Evolutionary conservation across 2,797 vertebrate species (phyloP).

Genomic region (Eulemur albifrons): DNA sequence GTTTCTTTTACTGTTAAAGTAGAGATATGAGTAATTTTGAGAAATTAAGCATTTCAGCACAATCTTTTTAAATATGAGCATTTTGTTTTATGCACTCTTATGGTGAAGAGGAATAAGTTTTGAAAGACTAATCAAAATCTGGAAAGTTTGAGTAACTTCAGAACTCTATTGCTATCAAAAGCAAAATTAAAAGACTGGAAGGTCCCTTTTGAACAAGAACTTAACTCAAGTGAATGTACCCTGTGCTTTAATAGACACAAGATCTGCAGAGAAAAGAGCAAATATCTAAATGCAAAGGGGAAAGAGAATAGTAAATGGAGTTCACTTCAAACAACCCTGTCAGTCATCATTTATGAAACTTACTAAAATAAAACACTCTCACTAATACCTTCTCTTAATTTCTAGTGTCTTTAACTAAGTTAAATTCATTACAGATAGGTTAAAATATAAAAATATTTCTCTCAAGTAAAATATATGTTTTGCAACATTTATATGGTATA

Average conservation of each 20-base stretch:
- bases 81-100: neutral
- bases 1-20: neutral
- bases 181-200: neutral
- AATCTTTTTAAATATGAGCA: neutral
- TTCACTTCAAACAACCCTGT: neutral
- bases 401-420: constrained; percentile 10
- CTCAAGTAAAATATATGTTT: neutral
- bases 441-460: neutral
- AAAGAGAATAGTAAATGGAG: neutral
- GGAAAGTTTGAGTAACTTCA: neutral
- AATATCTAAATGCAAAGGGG: neutral
- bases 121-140: constrained; percentile 27
- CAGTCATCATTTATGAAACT: neutral
- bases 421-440: neutral
- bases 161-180: neutral
- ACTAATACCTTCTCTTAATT: neutral
- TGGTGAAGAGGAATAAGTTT: neutral
- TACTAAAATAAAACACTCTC: neutral
- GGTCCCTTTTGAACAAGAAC: neutral
- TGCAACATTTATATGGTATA: neutral
- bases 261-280: neutral
- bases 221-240: neutral
- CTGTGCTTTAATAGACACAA: neutral
- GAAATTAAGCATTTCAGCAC: neutral
- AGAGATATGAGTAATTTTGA: neutral